Conservation (phyloP, 2,113 vertebrate genomes). For the Larimichthys polyactis region DNA sequence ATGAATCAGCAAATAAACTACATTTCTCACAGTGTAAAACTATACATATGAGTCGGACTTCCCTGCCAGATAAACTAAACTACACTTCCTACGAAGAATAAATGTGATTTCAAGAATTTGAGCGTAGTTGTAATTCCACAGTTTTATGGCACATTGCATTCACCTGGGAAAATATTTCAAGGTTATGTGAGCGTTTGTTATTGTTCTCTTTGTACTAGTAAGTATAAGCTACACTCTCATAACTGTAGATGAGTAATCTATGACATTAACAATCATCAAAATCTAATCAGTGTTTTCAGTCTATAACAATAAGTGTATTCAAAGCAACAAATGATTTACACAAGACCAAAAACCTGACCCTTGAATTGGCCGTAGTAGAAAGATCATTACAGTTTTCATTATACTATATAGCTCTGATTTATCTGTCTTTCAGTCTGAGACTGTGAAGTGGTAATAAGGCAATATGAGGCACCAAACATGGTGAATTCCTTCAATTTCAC, state of each 20-base stretch:
- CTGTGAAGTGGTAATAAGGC: neutral
- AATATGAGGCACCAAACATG: neutral
- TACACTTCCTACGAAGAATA: slow-evolving; percentile 20
- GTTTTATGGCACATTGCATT: neutral
- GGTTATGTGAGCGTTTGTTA: neutral
- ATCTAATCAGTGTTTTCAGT: neutral
- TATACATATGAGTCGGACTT: neutral
- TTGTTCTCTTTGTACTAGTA: neutral
- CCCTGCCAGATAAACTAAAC: slow-evolving; percentile 9
- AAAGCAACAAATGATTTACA: neutral
- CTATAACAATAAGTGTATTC: neutral
- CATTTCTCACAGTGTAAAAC: slow-evolving; percentile 37
- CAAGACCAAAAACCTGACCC: neutral
- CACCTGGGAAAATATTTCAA: slow-evolving; percentile 12
- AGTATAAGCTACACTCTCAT: neutral
- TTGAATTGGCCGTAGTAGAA: neutral
- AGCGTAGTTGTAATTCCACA: slow-evolving; percentile 28
- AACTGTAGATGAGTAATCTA: neutral
- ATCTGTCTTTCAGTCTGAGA: neutral
- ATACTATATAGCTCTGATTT: neutral
- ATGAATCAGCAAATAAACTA: slow-evolving; percentile 57
- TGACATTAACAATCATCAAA: neutral
- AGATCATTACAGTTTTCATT: neutral
- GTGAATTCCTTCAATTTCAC: neutral
- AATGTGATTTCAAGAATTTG: slow-evolving; percentile 8